phyloP scores from a whole-genome alignment of 2,113 vertebrate genomes.

The Platichthys flesus region DNA sequence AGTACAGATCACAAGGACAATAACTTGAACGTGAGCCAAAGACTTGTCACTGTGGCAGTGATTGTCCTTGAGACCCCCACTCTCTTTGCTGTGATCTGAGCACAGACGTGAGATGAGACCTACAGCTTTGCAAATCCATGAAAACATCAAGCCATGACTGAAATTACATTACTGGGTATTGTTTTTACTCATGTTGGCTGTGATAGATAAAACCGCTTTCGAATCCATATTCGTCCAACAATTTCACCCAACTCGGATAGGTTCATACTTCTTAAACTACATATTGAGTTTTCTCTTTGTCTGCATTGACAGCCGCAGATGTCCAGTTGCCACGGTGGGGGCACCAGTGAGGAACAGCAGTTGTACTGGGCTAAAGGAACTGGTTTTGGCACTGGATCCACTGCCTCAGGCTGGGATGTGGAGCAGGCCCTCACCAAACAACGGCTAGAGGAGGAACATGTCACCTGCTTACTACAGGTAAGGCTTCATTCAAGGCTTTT shows the following conservation, averaged over 20 bases:
- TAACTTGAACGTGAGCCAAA: slow-evolving; percentile 28
- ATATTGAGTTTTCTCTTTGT: not conserved
- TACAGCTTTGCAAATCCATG: not conserved
- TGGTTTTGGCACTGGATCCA: slow-evolving; percentile 97
- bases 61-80: slow-evolving; percentile 10
- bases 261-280: not conserved
- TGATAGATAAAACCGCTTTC: too few relatives aligned
- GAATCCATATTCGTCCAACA: not conserved
- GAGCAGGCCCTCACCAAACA: slow-evolving; percentile 99
- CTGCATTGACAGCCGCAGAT: slow-evolving; percentile 86
- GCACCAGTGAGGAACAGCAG: slow-evolving; percentile 95
- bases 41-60: slow-evolving; percentile 11
- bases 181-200: not conserved
- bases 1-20: slow-evolving; percentile 2
- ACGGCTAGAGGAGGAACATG: slow-evolving; percentile 97
- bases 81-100: not conserved
- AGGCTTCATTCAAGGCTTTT: slow-evolving; percentile 2
- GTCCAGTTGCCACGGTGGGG: slow-evolving; percentile 88
- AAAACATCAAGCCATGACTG: not conserved
- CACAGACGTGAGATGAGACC: not conserved
- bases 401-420: slow-evolving; percentile 98
- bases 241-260: not conserved
- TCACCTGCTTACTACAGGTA: slow-evolving; percentile 96
- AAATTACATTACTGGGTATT: not conserved
- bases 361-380: slow-evolving; percentile 99